Evolutionary conservation across 2,797 vertebrate species (phyloP), one percentile per base, ranked within the genome.

Genomic region (Sylvilagus floridanus): DNA sequence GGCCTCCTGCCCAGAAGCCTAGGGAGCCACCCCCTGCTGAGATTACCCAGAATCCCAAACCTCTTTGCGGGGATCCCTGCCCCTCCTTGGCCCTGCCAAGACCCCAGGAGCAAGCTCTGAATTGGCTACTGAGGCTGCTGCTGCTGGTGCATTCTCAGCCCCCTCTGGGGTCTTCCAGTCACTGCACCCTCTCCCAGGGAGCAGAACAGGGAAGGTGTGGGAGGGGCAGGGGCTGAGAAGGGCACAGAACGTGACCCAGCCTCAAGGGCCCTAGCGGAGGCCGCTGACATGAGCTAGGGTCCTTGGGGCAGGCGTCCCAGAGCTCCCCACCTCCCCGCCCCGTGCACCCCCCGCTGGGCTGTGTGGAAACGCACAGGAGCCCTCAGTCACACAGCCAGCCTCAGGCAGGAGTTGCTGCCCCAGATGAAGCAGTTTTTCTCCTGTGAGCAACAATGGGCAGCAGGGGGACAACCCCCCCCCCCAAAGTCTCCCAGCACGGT

Each of bases 321-420:
- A 66, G 32, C n/a, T 63, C 32, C 6, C 11, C 9, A 5, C 60
- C n/a, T 14, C 66, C 17, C 7, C 24, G 24, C 75, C 26, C 89
- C 37, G 4, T 5, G 7, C 3, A 16, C 16, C 17, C 24, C 32
- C 17, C 76, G 26, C 66, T 9, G 37, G 60, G 21, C 0, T 5
- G 0, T 12, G 0, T 60, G 52, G 77, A 87, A 95, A 35, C 66
- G 32, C 57, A 63, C 0, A 0, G 54, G 75, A 63, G 42, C 62
- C 47, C 66, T 65, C 76, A 68, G 81, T 11, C 19, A 69, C 72
- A 7, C 32, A 71, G 50, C 71, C 52, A 79, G 77, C 19, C 10
- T 72, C 35, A 60, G 92, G 94, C 78, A 69, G 68, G 54, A 91
- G 71, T n/a, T 86, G 79, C 83, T 89, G 62, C 57, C 35, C 47